Conservation (phyloP, 2,797 vertebrate genomes). For the Diceros bicornis region DNA sequence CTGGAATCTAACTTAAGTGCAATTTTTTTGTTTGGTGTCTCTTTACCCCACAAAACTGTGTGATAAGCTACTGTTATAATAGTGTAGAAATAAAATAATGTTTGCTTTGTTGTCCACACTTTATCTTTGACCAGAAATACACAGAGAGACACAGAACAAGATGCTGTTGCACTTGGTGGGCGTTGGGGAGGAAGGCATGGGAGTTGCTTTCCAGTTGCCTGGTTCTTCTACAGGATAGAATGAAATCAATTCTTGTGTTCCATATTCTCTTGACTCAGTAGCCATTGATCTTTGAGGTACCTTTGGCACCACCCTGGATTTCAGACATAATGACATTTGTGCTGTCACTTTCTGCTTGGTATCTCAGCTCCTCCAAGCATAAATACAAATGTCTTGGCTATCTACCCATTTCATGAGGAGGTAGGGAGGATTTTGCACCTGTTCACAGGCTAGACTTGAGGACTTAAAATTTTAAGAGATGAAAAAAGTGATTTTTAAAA, state of each 20-base stretch:
- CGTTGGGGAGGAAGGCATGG: neutral
- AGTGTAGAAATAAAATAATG: neutral
- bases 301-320: neutral
- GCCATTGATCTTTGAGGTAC: neutral
- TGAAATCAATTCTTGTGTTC: neutral
- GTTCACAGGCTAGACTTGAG: conserved; percentile 30
- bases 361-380: neutral
- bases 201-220: neutral
- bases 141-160: neutral
- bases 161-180: accelerated
- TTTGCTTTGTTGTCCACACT: neutral
- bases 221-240: neutral
- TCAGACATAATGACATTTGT: neutral
- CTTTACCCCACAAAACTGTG: neutral
- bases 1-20: neutral
- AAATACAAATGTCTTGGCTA: neutral
- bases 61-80: neutral
- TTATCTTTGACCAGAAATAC: neutral
- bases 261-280: neutral
- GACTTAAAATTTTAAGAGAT: conserved; percentile 5
- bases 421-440: neutral
- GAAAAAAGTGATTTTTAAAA: neutral
- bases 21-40: neutral
- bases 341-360: neutral
- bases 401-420: neutral